Base-by-base conservation (phyloP, 2,888 invertebrate species). In the Kryphioiulus occultus region DNA sequence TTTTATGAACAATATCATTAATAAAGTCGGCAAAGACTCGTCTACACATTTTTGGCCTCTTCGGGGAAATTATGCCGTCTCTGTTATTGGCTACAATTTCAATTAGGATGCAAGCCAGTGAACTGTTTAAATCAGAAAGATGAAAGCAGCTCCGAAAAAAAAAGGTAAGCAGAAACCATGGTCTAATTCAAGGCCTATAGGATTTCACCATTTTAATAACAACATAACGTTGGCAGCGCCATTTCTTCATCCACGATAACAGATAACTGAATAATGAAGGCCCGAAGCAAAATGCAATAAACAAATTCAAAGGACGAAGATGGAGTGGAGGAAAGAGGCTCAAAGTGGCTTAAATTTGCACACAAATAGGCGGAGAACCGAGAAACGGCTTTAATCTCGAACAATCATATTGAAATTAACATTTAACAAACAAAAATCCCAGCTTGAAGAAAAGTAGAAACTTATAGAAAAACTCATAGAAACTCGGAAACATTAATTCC, bases 51-150 rank as follows among this genome's bases (percentile, higher is more conserved):
- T 53, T 68, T 68, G 22, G 26, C 59, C 59, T 68, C 59, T 68
- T 68, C 59, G 22, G 59, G 59, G 59, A 22, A 68, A 68, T 68
- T 68, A 68, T 68, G 10, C 59, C 59, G 22, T 68, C 59, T 22
- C 59, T 68, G 59, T 68, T 26, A 68, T 68, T 68, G 59, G 59
- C 22, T 68, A 68, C 59, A 68, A 68, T 68, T 68, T 68, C 59
- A 68, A 68, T 68, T 68, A 68, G 59, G 59, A 68, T 26, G 19
- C 59, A 26, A 68, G 59, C 59, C 59, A 68, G 59, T 68, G 59
- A 68, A 68, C 59, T 68, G 59, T 68, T 68, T 68, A 68, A 68
- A 68, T 68, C 59, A 68, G 59, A 68, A 68, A 68, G 10, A 68
- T 68, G 59, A 68, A 68, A 44, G 44, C 44, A 4, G 9, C 44